Base-by-base conservation (phyloP, 1,140 invertebrate species). In the Drosophila bipectinata region DNA sequence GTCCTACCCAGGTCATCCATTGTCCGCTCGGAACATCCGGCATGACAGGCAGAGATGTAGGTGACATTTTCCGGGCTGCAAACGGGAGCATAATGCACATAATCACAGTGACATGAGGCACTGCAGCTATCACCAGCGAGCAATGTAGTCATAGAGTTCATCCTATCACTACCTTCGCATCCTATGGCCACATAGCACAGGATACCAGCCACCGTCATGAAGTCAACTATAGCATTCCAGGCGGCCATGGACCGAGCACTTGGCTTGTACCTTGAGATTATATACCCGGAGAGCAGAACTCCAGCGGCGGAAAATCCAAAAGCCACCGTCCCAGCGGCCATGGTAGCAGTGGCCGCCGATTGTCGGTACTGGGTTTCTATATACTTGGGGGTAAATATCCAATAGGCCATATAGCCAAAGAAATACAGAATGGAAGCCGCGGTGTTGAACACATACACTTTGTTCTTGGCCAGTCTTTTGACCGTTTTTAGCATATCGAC, bases 361-460 rank as follows among this genome's bases (percentile, higher is more conserved):
- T 95, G 94, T 56, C 94, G 93, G 82, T 95, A 96, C 81, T 96
- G 95, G 0, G 93, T 94, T 91, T 96, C 95, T 47, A 96, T 95
- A 59, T 96, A 96, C 84, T 96, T 96, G 0, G 95, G 95, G 79
- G 95, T 93, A 74, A 95, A 96, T 8, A 95, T 95, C 94, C 94
- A 95, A 73, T 96, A 96, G 0, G 95, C 95, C 92, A 94, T 94
- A 76, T 95, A 95, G 0, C 95, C 95, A 64, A 96, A 93, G 15
- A 95, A 93, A 80, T 95, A 95, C 57, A 95, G 94, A 0, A 95
- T 93, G 0, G 94, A 93, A 0, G 95, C 93, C 0, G 94, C 77
- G 63, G 94, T 94, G 75, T 96, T 95, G 78, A 93, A 94, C 81
- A 95, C 93, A 10, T 95, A 92, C 0, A 95, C 93, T 14, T 92